These are phyloP conservation scores for Pedionomus torquatus DNA, from an alignment of 2,113 vertebrate species.

Conservation along the genomic window DNA sequence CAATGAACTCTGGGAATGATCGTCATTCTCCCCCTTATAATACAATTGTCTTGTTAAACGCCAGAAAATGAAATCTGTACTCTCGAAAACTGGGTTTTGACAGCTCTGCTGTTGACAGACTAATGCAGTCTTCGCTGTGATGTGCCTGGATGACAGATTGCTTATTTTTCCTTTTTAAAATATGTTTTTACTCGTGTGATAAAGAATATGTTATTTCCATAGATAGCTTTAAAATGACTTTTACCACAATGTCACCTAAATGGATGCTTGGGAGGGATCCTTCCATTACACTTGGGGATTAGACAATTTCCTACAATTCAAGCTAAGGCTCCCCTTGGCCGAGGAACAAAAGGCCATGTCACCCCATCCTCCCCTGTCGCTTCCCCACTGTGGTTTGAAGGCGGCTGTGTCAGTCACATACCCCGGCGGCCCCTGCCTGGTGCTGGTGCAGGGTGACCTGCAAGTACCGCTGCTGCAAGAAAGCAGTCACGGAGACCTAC, in stretches of 20 bases:
- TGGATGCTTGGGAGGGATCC: neutral
- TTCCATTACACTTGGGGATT: neutral
- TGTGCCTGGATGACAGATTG: neutral
- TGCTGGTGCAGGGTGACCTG: neutral
- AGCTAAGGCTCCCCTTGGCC: neutral
- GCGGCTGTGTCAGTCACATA: neutral
- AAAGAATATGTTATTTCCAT: neutral
- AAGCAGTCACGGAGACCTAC: neutral
- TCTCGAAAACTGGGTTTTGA: constrained; percentile 21
- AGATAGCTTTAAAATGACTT: neutral
- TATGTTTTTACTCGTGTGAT: constrained; percentile 20
- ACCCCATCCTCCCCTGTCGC: neutral
- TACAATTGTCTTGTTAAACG: constrained; percentile 57
- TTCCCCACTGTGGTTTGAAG: neutral
- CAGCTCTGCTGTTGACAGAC: constrained; percentile 45
- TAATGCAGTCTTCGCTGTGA: constrained; percentile 24
- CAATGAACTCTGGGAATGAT: neutral
- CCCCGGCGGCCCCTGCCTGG: fast-evolving
- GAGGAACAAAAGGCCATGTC: neutral
- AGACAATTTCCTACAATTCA: neutral
- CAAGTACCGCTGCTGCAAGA: neutral
- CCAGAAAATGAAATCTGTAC: constrained; percentile 41
- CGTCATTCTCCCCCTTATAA: constrained; percentile 26
- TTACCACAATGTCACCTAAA: neutral
- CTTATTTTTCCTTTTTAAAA: constrained; percentile 49